These are phyloP conservation scores for Cariama cristata DNA, from an alignment of 2,113 vertebrate species.

Conservation along the genomic window DNA sequence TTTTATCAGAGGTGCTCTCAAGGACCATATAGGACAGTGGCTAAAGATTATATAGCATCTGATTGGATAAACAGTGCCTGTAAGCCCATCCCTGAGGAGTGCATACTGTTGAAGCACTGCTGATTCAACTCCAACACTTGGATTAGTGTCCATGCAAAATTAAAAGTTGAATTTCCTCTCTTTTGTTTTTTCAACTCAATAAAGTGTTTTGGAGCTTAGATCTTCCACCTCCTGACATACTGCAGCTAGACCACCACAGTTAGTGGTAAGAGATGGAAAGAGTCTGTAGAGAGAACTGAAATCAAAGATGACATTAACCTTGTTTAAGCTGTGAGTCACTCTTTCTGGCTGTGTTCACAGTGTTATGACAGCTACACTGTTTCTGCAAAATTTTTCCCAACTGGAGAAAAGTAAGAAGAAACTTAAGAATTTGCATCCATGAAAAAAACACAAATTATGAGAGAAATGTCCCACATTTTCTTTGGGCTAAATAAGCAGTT, in stretches of 20 bases:
- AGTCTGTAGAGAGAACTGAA: background rate
- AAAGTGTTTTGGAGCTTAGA: background rate
- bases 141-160: background rate
- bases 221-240: background rate
- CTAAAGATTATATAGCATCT: background rate
- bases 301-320: conserved; percentile 22
- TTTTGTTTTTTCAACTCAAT: background rate
- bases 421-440: background rate
- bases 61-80: background rate
- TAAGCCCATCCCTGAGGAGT: background rate
- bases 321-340: conserved; percentile 30
- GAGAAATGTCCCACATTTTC: background rate
- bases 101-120: background rate
- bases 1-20: background rate
- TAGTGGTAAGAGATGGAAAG: background rate
- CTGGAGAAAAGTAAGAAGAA: conserved; percentile 15
- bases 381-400: background rate
- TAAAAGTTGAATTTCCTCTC: background rate
- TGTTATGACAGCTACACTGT: conserved; percentile 44
- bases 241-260: background rate
- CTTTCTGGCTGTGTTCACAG: conserved; percentile 20
- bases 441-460: background rate
- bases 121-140: background rate
- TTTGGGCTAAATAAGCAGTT: conserved; percentile 4
- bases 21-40: background rate